Evolutionary conservation across 2,888 invertebrate genomes (phyloP).

Genomic region (Macaria notata): DNA sequence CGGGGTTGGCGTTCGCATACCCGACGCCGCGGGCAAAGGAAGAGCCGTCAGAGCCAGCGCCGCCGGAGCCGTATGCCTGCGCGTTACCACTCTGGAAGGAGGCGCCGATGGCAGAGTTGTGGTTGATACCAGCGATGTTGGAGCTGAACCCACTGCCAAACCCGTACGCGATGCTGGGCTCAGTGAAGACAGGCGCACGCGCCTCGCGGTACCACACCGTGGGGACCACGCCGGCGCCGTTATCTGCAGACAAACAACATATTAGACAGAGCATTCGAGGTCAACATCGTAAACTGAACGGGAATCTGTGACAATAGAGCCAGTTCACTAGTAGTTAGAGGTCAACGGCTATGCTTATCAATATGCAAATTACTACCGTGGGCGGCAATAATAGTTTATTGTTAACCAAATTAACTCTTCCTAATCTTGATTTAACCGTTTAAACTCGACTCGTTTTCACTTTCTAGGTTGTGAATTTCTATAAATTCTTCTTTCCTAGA

Average conservation of each 20-base stretch:
- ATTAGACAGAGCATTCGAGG: slow-evolving; percentile 1
- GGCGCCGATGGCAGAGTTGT: slow-evolving; percentile 61
- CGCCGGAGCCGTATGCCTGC: slow-evolving; percentile 59
- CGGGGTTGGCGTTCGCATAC: slow-evolving; percentile 51
- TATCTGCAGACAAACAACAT: slow-evolving; percentile 11
- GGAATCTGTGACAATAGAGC: slow-evolving; percentile 15
- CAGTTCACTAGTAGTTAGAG: slow-evolving; percentile 2
- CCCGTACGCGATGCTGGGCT: slow-evolving; percentile 65
- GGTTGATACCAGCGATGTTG: slow-evolving; percentile 68
- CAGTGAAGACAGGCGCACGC: slow-evolving; percentile 34
- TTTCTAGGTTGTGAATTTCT: slow-evolving; percentile 20
- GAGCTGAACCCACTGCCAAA: slow-evolving; percentile 70
- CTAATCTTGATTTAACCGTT: slow-evolving; percentile 7
- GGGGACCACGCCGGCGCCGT: slow-evolving; percentile 35
- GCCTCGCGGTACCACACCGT: slow-evolving; percentile 47
- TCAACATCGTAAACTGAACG: slow-evolving; percentile 2
- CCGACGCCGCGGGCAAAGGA: slow-evolving; percentile 60
- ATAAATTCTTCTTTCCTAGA: slow-evolving; percentile 6
- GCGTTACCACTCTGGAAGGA: slow-evolving; percentile 62
- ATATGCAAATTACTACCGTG: slow-evolving; percentile 35
- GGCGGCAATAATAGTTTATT: slow-evolving; percentile 9
- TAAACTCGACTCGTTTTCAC: slow-evolving; percentile 15
- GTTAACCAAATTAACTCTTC: slow-evolving; percentile 9
- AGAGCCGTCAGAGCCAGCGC: slow-evolving; percentile 48
- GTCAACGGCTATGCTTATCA: slow-evolving; percentile 13